phyloP scores from a whole-genome alignment of 2,113 vertebrate species.

The Trogon surrucura region DNA sequence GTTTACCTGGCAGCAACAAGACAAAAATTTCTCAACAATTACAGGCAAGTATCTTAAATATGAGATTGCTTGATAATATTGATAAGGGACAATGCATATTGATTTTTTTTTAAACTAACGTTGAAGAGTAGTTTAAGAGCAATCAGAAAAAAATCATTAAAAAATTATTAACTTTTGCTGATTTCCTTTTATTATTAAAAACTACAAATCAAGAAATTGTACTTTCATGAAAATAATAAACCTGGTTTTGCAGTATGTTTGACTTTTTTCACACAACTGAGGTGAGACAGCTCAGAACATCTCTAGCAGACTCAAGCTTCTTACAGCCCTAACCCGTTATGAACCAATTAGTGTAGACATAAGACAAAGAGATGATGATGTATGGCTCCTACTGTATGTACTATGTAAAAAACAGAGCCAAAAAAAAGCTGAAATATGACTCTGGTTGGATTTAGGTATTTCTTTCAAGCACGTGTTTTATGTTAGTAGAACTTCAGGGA shows the following conservation, averaged over 20 bases:
- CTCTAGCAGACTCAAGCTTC: background rate
- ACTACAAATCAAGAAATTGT: constrained; percentile 2
- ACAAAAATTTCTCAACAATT: background rate
- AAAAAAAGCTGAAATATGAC: background rate
- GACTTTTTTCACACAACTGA: background rate
- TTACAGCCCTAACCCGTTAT: background rate
- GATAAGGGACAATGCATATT: background rate
- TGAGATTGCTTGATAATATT: background rate
- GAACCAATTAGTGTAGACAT: background rate
- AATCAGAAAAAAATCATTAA: background rate
- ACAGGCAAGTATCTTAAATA: background rate
- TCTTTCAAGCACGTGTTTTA: background rate
- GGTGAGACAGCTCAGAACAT: background rate
- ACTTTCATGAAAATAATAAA: background rate
- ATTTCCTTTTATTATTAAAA: constrained; percentile 4
- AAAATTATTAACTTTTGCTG: background rate
- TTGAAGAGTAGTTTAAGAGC: background rate
- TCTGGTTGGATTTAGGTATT: background rate
- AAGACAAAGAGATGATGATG: background rate
- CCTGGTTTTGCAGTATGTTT: background rate
- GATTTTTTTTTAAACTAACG: background rate
- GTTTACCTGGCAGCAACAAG: background rate
- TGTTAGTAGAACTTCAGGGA: background rate
- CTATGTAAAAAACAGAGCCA: constrained; percentile 15
- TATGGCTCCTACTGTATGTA: background rate